These are phyloP conservation scores for Alligator mississippiensis DNA, from an alignment of 2,113 vertebrate genomes.

Conservation along the genomic window DNA sequence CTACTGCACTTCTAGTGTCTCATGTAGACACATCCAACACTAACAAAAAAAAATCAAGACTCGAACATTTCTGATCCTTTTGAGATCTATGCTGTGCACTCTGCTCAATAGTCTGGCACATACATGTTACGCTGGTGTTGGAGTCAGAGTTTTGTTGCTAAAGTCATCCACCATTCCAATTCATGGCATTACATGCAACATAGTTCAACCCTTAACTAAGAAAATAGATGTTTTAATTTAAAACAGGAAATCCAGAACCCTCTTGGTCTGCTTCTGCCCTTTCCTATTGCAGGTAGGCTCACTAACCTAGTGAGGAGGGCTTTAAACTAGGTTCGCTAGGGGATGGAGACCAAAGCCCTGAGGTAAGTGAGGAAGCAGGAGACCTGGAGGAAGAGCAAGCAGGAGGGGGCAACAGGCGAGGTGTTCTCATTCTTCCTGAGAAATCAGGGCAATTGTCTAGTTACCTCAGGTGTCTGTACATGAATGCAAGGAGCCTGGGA, in stretches of 20 bases:
- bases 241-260: conserved; percentile 45
- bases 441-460: too few species aligned
- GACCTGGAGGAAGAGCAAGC: too few species aligned
- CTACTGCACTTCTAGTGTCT: too few species aligned
- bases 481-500: too few species aligned
- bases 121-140: conserved; percentile 66
- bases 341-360: too few species aligned
- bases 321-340: too few species aligned
- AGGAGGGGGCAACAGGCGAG: too few species aligned
- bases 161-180: conserved; percentile 56
- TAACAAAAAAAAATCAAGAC: conserved; percentile 56
- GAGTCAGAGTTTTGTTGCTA: conserved; percentile 70
- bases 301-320: too few species aligned
- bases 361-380: too few species aligned
- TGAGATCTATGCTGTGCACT: conserved; percentile 70
- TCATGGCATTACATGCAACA: conserved; percentile 66
- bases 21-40: not conserved
- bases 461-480: too few species aligned
- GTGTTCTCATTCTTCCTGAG: too few species aligned
- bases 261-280: conserved; percentile 1
- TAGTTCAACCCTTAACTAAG: conserved; percentile 51
- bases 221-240: conserved; percentile 58
- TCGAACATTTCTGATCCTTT: conserved; percentile 62
- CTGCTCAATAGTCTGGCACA: conserved; percentile 68
- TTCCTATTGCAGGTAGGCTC: not conserved